Evolutionary conservation across 2,113 vertebrate species (phyloP).

Genomic region (Ailurus styani): DNA sequence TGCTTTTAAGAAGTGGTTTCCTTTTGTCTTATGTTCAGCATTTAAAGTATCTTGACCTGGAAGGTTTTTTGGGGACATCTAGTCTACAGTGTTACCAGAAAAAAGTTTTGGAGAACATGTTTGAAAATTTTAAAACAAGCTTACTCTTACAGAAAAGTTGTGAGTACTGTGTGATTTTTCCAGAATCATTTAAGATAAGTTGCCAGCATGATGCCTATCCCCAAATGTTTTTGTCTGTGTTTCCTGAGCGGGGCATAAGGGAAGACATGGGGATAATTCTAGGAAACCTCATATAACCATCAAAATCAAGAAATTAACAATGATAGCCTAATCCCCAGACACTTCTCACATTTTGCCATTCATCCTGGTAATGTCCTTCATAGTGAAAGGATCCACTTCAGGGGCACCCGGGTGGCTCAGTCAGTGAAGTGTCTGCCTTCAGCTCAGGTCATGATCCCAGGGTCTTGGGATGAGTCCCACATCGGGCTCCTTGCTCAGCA

Average conservation of each 20-base stretch:
- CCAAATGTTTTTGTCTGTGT: not conserved
- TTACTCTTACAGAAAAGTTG: not conserved
- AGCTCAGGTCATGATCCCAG: no score
- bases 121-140: not conserved
- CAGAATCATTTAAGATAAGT: not conserved
- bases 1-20: conserved; percentile 8
- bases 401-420: not conserved
- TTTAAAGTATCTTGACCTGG: not conserved
- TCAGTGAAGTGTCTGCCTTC: no score
- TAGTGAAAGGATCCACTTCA: not conserved
- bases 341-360: not conserved
- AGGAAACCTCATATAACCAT: not conserved
- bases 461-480: no score
- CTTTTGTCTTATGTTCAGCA: conserved; percentile 36
- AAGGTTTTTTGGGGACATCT: not conserved
- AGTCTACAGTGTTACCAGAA: not conserved
- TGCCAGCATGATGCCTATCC: not conserved
- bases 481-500: no score
- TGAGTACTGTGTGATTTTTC: not conserved
- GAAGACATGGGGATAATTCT: not conserved
- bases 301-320: not conserved
- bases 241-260: not conserved
- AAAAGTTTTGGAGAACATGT: not conserved
- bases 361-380: not conserved
- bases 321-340: not conserved